Evolutionary conservation across 1,140 invertebrate genomes (phyloP), one percentile per base, ranked within the genome.

Genomic region (Eulimnadia texana): DNA sequence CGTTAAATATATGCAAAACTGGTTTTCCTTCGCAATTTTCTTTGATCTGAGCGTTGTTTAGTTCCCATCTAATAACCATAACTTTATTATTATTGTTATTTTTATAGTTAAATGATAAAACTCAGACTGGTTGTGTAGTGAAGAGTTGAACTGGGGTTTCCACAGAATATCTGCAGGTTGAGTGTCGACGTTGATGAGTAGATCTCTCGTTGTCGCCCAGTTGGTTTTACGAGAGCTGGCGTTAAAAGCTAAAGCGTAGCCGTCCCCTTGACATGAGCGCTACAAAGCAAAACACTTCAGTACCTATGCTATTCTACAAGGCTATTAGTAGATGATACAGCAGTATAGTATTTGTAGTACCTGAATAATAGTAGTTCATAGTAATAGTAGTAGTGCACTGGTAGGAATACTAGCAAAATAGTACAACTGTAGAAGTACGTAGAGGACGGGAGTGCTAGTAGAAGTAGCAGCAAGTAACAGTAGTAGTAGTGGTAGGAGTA

Each of bases 261-360:
- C 68, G 20, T 74, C 69, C 25, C 71, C 70, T 20, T 68, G 67
- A 62, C 73, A 75, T 42, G 70, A 71, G 60, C 68, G 68, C 72
- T 73, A 61, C 16, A 9, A 42, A 42, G 16, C 33, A 42, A 42
- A 42, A n/a, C n/a, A n/a, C n/a, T n/a, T n/a, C n/a, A n/a, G n/a
- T n/a, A n/a, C n/a, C n/a, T n/a, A n/a, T n/a, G n/a, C n/a, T n/a
- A n/a, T n/a, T n/a, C n/a, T n/a, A n/a, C n/a, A n/a, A n/a, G n/a
- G n/a, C n/a, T n/a, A n/a, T n/a, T n/a, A n/a, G n/a, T n/a, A n/a
- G n/a, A n/a, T n/a, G n/a, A n/a, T n/a, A n/a, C n/a, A n/a, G n/a
- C n/a, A n/a, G n/a, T n/a, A n/a, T n/a, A n/a, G n/a, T n/a, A n/a
- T n/a, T n/a, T n/a, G n/a, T n/a, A n/a, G n/a, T n/a, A n/a, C n/a